Base-by-base conservation (phyloP, 2,113 vertebrate genomes). In the Syrrhaptes paradoxus region DNA sequence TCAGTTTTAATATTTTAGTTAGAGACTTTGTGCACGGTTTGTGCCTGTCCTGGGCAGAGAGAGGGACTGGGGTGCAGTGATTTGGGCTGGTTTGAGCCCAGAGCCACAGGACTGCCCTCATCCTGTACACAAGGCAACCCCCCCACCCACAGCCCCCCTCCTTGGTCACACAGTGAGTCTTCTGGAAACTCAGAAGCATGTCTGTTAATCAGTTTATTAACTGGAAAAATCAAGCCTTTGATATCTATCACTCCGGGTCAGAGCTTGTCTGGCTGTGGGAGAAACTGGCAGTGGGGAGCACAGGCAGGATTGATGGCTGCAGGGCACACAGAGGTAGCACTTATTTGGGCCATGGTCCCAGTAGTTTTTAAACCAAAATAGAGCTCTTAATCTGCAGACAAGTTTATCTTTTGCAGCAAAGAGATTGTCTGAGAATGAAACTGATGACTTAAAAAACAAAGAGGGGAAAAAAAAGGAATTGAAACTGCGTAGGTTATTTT, bases 401-500 rank as follows among this genome's bases (percentile, higher is more conserved):
- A 9, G 0, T 5, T 48, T 70, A 5, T 49, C 49, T 92, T 75
- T 63, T 67, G 2, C 46, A 81, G 36, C 46, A 29, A 70, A 51
- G 59, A 81, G 6, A 52, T 63, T 32, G 36, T 61, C 65, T 94
- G 88, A 93, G 57, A 88, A 61, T 68, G 76, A 94, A 96, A 94
- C 79, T 4, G n/a, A 92, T 61, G 16, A 25, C 87, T 89, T 68
- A 26, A 75, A 92, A 94, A 93, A 85, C 58, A 59, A 77, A 71
- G 36, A 32, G 12, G 16, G 13, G 54, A 3, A 9, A 41, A 93
- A 95, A 85, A 67, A 2, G 83, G 91, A 96, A 90, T 34, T 88
- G 92, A 97, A 96, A 96, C 90, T 49, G 48, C 1, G 0, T 5
- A 2, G 65, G 68, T 49, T 96, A 92, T 93, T 95, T 96, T 87